A percentile compares a stretch with the other conserved stretches of the same genome.
Conservation (phyloP, 2,888 invertebrate species). For the Pristionchus fissidentatus region DNA sequence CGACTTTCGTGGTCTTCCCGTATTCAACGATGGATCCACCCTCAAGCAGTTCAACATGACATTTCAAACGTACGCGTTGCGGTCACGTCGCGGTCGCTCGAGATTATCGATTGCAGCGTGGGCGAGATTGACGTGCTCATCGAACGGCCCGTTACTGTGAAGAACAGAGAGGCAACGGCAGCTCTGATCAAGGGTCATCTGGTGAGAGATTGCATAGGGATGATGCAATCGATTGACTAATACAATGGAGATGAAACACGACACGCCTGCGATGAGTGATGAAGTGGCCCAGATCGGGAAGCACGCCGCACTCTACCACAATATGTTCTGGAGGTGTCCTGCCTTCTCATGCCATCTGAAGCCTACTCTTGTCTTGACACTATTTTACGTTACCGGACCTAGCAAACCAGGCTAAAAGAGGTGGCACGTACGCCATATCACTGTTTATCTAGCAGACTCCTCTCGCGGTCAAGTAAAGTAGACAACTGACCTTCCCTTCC, state of each 20-base stretch:
- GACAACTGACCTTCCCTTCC: too few relatives aligned
- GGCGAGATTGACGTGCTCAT: conserved; percentile 32
- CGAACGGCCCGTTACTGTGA: not conserved
- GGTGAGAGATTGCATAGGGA: not conserved
- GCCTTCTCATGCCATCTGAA: not conserved
- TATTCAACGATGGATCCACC: not conserved
- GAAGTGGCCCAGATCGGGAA: conserved; percentile 28
- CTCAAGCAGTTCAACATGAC: conserved; percentile 37
- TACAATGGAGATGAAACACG: not conserved
- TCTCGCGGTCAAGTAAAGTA: too few relatives aligned
- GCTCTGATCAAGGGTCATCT: conserved; percentile 7
- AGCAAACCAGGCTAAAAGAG: too few relatives aligned
- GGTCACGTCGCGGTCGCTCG: not conserved
- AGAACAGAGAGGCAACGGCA: not conserved
- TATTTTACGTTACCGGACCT: not conserved
- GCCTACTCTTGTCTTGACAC: not conserved
- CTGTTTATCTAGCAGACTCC: too few relatives aligned
- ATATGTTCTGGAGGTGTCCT: conserved; percentile 4
- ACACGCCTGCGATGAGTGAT: conserved; percentile 7
- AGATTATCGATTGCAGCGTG: conserved; percentile 8
- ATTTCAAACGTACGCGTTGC: not conserved
- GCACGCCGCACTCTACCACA: not conserved
- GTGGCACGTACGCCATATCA: too few relatives aligned
- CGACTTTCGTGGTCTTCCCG: conserved; percentile 34
- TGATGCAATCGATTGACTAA: not conserved